Percentiles rank a stretch among this genome's conserved stretches.
These are phyloP conservation scores for Orchesellides sinensis DNA, from an alignment of 2,888 invertebrate species.

Conservation along the genomic window DNA sequence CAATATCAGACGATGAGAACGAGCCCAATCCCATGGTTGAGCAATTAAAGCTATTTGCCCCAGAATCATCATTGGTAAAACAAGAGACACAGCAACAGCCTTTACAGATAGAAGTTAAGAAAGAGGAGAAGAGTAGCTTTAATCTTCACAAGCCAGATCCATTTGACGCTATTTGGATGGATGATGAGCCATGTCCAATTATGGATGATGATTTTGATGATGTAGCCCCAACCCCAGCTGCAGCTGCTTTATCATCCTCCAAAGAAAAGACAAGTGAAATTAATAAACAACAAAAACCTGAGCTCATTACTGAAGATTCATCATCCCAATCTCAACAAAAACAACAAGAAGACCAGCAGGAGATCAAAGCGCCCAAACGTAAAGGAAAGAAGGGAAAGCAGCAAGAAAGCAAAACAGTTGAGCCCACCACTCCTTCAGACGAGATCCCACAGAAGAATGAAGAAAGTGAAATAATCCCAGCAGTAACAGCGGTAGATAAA, in stretches of 20 bases:
- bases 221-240: background rate
- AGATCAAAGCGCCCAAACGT: slow-evolving; percentile 12
- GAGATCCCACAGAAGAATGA: background rate
- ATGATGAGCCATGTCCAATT: slow-evolving; percentile 60
- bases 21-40: slow-evolving; percentile 47
- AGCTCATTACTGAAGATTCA: background rate
- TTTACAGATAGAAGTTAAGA: slow-evolving; percentile 3
- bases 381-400: slow-evolving; percentile 19
- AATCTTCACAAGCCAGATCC: slow-evolving; percentile 52
- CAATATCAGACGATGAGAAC: slow-evolving; percentile 55
- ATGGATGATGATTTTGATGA: slow-evolving; percentile 52
- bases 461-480: slow-evolving; percentile 3
- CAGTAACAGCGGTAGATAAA: slow-evolving; percentile 4
- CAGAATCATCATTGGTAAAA: slow-evolving; percentile 15
- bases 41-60: slow-evolving; percentile 58
- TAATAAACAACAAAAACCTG: too few relatives aligned
- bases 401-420: too few relatives aligned
- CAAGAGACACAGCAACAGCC: slow-evolving; percentile 8
- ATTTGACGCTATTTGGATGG: slow-evolving; percentile 63
- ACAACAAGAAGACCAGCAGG: background rate
- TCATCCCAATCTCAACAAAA: background rate
- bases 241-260: background rate
- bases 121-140: slow-evolving; percentile 22
- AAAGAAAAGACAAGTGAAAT: background rate
- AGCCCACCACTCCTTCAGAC: too few relatives aligned